Conservation (phyloP, 2,113 vertebrate species). For the Heteronetta atricapilla region DNA sequence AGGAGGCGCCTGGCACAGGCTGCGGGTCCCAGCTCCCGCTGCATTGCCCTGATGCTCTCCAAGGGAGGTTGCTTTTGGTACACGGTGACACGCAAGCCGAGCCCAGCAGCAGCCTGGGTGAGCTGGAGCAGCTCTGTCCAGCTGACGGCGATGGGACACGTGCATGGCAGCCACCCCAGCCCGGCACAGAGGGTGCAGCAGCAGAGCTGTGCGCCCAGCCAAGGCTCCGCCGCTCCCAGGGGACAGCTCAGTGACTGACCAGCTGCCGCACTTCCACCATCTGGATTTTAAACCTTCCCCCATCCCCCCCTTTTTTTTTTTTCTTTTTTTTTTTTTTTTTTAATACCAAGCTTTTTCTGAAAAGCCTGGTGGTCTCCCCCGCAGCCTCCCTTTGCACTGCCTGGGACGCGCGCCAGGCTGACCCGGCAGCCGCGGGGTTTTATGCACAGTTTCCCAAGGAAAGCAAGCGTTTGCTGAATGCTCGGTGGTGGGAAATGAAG, state of each 20-base stretch:
- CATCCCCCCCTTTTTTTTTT: too few species aligned
- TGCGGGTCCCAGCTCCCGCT: background rate
- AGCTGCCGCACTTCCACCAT: background rate
- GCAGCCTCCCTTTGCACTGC: background rate
- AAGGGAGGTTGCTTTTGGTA: background rate
- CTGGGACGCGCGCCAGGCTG: background rate
- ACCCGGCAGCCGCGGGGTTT: background rate
- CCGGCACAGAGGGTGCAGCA: background rate
- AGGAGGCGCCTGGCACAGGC: background rate
- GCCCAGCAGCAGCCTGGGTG: background rate
- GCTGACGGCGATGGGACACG: background rate
- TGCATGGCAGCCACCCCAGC: background rate
- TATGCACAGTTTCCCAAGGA: background rate
- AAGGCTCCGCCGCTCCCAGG: background rate
- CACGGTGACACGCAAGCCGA: background rate
- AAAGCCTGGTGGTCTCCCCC: background rate
- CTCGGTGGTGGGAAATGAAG: fast-evolving
- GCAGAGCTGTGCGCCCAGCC: background rate
- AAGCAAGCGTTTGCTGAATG: fast-evolving
- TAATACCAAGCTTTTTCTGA: background rate
- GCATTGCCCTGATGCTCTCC: background rate
- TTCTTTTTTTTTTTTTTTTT: too few species aligned
- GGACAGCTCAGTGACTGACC: background rate
- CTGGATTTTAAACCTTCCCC: background rate
- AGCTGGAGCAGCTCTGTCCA: background rate